Base-by-base conservation (phyloP, 1,140 invertebrate species). In the Atta colombica region DNA sequence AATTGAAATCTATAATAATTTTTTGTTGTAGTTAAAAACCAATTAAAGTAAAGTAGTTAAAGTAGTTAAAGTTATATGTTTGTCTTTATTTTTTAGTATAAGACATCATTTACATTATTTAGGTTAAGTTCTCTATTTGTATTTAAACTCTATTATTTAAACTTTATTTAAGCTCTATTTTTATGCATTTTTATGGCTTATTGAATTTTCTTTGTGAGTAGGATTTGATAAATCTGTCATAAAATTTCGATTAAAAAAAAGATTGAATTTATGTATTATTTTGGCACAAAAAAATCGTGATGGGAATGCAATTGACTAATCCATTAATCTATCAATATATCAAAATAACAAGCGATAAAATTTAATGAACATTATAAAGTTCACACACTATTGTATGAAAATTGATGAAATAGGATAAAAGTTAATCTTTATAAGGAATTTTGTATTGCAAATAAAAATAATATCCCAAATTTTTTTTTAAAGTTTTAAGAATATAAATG, bases 401-500 rank as follows among this genome's bases (percentile, higher is more conserved):
- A 21, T 74, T 74, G 12, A 35, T 35, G 31, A 35, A 35, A 58
- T 55, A 35, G 7, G 25, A 61, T 1, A 18, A 63, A 63, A 51
- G 2, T 69, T 71, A 18, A 35, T 53, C 2, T 39, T 12, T 39
- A 21, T 58, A 35, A 74, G 35, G 1, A 58, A 25, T 25, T 25
- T 25, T 25, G 0, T 10, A 35, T 72, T 72, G 53, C 35, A 39
- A 58, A 12, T 5, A 35, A 58, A n/a, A 16, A 58, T 74, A 58
- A 58, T 8, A 39, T 8, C 51, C 12, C 18, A 35, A 58, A 58
- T 35, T 58, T 45, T 45, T 45, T 45, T 45, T 45, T 21, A 39
- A 74, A 74, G 71, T 74, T 74, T 74, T 74, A 28, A 39, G 1
- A n/a, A 14, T 58, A 21, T 55, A 31, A 21, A 28, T 3, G 5